Percentiles rank a stretch among this genome's conserved stretches.
Conservation (phyloP, 2,888 invertebrate species). For the Dexiosoma caninum region DNA sequence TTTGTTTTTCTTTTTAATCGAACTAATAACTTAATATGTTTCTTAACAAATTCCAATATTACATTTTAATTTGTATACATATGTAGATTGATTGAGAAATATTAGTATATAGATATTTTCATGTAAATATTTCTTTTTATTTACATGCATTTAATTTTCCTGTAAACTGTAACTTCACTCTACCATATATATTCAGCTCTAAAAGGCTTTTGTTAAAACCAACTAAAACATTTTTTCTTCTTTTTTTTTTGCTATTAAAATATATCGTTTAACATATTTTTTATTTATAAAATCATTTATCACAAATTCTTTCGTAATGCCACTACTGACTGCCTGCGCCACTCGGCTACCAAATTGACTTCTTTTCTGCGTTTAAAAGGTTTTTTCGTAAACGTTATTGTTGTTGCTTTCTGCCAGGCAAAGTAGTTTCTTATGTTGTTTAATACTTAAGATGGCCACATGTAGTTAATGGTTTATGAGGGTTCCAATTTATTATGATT, state of each 20-base stretch:
- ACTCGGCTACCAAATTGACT: slow-evolving; percentile 19
- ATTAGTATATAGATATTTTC: too few relatives aligned
- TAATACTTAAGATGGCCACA: slow-evolving; percentile 28
- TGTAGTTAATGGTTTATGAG: slow-evolving; percentile 54
- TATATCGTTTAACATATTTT: slow-evolving; percentile 10
- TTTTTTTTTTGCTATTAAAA: not conserved
- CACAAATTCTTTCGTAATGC: slow-evolving; percentile 36
- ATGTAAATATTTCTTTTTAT: not conserved
- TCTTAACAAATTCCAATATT: too few relatives aligned
- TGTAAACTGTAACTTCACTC: too few relatives aligned
- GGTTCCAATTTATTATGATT: slow-evolving; percentile 53
- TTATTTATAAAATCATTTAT: slow-evolving; percentile 26
- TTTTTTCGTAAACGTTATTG: not conserved
- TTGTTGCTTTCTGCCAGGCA: not conserved
- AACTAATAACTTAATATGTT: too few relatives aligned
- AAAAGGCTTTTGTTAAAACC: not conserved
- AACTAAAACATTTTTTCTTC: not conserved
- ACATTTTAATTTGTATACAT: too few relatives aligned
- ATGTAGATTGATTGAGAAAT: too few relatives aligned
- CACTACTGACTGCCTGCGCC: not conserved
- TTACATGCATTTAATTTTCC: too few relatives aligned
- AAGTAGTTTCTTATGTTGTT: slow-evolving; percentile 37
- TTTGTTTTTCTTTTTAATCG: too few relatives aligned
- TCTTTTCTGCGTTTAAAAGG: not conserved
- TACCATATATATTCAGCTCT: not conserved